phyloP scores from a whole-genome alignment of 2,113 vertebrate species.

The Crocuta crocuta region DNA sequence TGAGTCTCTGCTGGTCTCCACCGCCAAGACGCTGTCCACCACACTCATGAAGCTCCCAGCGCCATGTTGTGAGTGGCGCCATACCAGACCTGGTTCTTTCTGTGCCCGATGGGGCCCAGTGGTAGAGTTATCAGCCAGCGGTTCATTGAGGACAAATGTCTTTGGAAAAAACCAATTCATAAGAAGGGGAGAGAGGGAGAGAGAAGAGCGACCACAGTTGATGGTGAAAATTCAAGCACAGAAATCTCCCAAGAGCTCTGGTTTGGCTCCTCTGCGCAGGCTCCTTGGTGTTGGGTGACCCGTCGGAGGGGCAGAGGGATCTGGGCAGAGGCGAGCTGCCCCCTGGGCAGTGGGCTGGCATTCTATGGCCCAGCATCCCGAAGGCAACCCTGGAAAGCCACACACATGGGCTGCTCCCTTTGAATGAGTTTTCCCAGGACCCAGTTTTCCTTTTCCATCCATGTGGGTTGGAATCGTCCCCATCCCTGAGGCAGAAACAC shows the following conservation, averaged over 20 bases:
- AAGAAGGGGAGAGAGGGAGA: neutral
- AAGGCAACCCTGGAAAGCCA: too few relatives aligned
- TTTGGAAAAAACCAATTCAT: neutral
- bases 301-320: neutral
- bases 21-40: neutral
- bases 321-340: rapidly evolving
- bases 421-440: neutral
- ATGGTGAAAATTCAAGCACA: rapidly evolving
- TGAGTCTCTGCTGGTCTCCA: neutral
- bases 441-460: neutral
- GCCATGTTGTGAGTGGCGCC: rapidly evolving
- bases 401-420: rapidly evolving
- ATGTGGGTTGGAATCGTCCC: neutral
- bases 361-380: neutral
- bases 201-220: rapidly evolving
- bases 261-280: too few relatives aligned
- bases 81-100: rapidly evolving
- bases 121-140: neutral
- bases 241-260: rapidly evolving
- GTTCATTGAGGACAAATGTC: neutral
- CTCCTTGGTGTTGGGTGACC: too few relatives aligned
- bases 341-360: rapidly evolving
- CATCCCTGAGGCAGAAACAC: neutral
- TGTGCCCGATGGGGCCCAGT: too few relatives aligned
- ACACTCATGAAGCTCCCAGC: neutral